Percentiles rank a stretch among this genome's conserved stretches.
phyloP scores from a whole-genome alignment of 2,113 vertebrate species.

The Dasyurus viverrinus region DNA sequence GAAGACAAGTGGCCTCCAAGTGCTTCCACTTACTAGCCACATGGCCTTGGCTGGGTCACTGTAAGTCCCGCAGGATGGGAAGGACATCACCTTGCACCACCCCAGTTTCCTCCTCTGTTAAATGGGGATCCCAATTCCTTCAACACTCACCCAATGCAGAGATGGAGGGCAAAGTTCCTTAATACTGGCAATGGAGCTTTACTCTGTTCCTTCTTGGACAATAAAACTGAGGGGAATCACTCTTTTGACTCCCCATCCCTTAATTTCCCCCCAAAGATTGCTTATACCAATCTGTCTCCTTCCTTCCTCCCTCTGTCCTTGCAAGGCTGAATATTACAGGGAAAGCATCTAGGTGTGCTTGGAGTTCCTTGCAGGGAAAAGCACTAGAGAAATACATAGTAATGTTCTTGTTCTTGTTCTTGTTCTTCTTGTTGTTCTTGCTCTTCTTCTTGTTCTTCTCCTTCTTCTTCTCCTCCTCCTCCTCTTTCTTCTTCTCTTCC shows the following conservation, averaged over 20 bases:
- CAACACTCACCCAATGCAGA: background rate
- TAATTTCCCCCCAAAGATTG: background rate
- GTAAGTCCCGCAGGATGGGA: background rate
- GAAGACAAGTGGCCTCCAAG: no score
- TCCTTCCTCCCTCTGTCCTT: background rate
- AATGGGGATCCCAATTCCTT: background rate
- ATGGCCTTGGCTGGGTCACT: no score
- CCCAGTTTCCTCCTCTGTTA: background rate
- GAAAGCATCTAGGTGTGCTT: background rate
- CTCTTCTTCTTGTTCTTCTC: no score
- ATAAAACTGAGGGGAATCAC: background rate
- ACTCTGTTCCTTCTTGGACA: background rate
- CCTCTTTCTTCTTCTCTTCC: no score
- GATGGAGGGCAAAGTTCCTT: background rate
- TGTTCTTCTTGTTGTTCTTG: no score
- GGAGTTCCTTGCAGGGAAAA: slow-evolving; percentile 10
- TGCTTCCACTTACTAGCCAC: no score
- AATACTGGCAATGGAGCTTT: background rate
- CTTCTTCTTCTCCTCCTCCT: no score
- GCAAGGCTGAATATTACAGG: background rate
- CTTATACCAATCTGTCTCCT: background rate
- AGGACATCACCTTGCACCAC: background rate
- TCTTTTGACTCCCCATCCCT: background rate
- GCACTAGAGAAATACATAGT: slow-evolving; percentile 2
- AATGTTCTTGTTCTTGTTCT: background rate